Evolutionary conservation across 37 sponge, comb jelly and placozoan genomes (phyloP), one percentile per base, ranked within the genome.

Genomic region (Petrosia ficiformis): DNA sequence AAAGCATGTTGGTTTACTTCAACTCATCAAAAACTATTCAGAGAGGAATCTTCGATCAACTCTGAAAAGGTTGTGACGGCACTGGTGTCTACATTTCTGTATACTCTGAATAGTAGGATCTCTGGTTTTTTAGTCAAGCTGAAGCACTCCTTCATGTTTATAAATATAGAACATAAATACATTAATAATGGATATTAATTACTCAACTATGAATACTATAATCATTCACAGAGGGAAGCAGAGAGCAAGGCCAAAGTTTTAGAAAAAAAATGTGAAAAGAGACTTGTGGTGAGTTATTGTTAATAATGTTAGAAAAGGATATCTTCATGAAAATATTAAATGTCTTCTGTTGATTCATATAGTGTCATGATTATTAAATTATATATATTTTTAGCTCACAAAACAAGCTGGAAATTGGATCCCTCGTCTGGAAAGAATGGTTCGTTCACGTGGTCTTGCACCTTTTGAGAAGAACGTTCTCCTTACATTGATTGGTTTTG

Each of bases 341-440:
- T 59, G n/a, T n/a, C n/a, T n/a, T n/a, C n/a, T n/a, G n/a, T n/a
- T n/a, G n/a, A n/a, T 41, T 38, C 22, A 22, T 11, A 67, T 5
- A 19, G 54, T 48, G 8, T 19, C 54, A 48, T 48, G 54, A 48
- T 14, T 48, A 19, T n/a, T n/a, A n/a, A n/a, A 48, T 19, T 48
- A 48, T 48, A 19, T 19, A n/a, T 61, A 26, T 11, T 61, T n/a
- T 44, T 59, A 89, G 89, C 67, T 92, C 32, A 92, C 93, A 14
- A 87, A 68, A 69, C 82, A 79, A 65, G 59, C 81, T 19, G 82
- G 85, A 25, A 19, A 43, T 14, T 88, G 89, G 89, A 54, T 88
- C 0, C 93, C 93, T 25, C 84, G 93, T 26, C 78, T 92, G 44
- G 93, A 92, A 74, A 73, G 93, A n/a, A 83, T 92, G 82, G 88